These are phyloP conservation scores for Tetraodon nigroviridis DNA, from an alignment of 2,113 vertebrate species.

Conservation along the genomic window DNA sequence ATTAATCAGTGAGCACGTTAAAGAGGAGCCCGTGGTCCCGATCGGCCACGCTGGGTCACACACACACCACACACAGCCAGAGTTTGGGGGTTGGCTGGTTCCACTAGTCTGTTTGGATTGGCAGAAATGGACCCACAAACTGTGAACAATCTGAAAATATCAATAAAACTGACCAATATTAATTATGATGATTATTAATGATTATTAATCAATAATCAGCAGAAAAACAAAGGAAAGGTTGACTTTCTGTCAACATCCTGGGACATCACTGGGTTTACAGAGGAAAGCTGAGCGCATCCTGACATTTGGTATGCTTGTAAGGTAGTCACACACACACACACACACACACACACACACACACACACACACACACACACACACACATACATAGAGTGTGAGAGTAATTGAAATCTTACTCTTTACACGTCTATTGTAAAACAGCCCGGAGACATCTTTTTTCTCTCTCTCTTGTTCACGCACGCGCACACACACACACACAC, in stretches of 20 bases:
- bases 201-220: neutral
- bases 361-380: neutral
- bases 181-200: no score
- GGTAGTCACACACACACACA: neutral
- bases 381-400: no score
- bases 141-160: no score
- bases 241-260: no score
- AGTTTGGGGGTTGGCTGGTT: no score
- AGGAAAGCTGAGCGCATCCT: no score
- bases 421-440: neutral
- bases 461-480: neutral
- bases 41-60: no score
- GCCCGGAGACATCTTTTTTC: neutral
- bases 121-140: no score
- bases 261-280: no score
- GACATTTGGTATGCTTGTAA: neutral
- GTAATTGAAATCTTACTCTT: neutral
- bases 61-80: no score
- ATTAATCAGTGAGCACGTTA: slow-evolving; percentile 47
- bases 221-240: neutral
- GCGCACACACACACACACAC: slow-evolving; percentile 17
- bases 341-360: neutral
- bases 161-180: neutral
- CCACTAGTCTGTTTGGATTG: no score
- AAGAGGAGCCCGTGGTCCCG: slow-evolving; percentile 1